phyloP scores from a whole-genome alignment of 2,797 vertebrate genomes.

The Cynodonichthys magdalenae region DNA sequence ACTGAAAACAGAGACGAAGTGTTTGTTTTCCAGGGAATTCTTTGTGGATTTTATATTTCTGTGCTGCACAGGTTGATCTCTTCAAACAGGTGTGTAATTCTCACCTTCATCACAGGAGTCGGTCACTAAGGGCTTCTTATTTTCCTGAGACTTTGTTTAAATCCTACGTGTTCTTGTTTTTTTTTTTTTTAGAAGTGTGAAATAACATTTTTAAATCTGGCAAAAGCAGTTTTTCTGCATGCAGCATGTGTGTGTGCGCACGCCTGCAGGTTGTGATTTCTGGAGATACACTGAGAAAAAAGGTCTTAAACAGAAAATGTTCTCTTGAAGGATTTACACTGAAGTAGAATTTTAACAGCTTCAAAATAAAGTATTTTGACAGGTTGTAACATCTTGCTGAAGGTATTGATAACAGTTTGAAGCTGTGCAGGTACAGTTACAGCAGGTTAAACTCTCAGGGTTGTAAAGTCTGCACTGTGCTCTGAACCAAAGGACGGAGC shows the following conservation, averaged over 20 bases:
- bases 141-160: constrained; percentile 4
- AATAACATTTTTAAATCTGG: constrained; percentile 16
- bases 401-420: too few species aligned
- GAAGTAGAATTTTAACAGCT: neutral
- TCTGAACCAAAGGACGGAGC: constrained; percentile 25
- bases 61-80: constrained; percentile 9
- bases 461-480: constrained; percentile 38
- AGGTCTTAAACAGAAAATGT: neutral
- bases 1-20: neutral
- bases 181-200: constrained; percentile 13
- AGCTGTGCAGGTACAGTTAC: too few species aligned
- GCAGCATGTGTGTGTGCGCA: constrained; percentile 16
- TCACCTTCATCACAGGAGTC: constrained; percentile 26
- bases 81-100: constrained; percentile 38
- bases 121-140: neutral
- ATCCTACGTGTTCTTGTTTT: neutral
- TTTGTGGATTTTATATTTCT: neutral
- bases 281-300: constrained; percentile 23
- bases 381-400: too few species aligned
- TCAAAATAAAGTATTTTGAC: too few species aligned
- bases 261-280: constrained; percentile 32
- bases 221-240: constrained; percentile 28
- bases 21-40: constrained; percentile 21
- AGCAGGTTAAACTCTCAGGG: neutral
- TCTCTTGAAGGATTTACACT: neutral